A percentile compares a stretch with the other conserved stretches of the same genome.
Evolutionary conservation across 2,888 invertebrate genomes (phyloP).

Genomic region (Anarsia innoxiella): DNA sequence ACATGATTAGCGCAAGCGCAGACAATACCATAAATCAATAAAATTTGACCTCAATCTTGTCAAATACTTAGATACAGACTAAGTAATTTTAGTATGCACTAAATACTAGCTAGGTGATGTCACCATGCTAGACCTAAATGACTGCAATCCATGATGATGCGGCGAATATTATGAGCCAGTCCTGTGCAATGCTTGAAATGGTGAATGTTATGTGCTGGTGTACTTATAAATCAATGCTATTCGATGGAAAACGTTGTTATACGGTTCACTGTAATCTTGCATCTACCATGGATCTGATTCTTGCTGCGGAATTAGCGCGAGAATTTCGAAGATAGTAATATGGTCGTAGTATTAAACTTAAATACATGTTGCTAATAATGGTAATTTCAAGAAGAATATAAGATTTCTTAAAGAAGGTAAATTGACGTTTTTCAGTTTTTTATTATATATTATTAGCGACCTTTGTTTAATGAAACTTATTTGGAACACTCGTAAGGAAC

Average conservation of each 20-base stretch:
- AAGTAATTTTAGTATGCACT: conserved; percentile 50
- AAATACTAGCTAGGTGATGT: conserved; percentile 64
- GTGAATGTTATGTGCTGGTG: conserved; percentile 65
- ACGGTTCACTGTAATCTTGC: background rate
- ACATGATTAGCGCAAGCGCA: conserved; percentile 47
- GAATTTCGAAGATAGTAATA: too few species aligned
- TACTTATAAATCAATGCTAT: conserved; percentile 22
- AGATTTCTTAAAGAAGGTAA: too few species aligned
- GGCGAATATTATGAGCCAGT: conserved; percentile 59
- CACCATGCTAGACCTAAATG: conserved; percentile 69
- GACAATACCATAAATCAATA: conserved; percentile 35
- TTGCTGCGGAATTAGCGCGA: too few species aligned
- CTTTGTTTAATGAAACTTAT: too few species aligned
- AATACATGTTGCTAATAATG: too few species aligned
- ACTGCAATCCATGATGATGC: conserved; percentile 56
- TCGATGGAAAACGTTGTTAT: background rate
- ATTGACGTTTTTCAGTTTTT: too few species aligned
- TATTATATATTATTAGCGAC: too few species aligned
- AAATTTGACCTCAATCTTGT: conserved; percentile 24
- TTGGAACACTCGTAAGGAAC: conserved; percentile 1
- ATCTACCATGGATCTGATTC: background rate
- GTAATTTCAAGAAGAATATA: too few species aligned
- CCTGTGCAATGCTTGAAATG: conserved; percentile 69
- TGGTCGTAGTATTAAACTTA: too few species aligned
- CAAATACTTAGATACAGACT: conserved; percentile 21